Evolutionary conservation across 2,888 invertebrate genomes (phyloP).

Genomic region (Lottia scabra): DNA sequence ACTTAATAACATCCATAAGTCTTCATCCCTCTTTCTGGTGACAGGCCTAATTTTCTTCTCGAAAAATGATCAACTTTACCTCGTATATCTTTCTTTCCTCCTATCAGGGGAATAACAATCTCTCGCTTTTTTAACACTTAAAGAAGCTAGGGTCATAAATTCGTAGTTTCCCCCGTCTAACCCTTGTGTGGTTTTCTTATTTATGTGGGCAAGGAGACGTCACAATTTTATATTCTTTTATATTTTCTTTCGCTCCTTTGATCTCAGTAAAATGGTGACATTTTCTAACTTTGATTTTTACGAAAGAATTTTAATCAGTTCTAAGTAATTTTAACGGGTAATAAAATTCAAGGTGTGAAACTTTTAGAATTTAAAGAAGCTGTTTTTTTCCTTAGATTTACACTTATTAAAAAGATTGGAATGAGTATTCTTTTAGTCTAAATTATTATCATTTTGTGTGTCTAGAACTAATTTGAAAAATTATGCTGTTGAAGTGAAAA

Average conservation of each 20-base stretch:
- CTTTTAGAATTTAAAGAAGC: too few species aligned
- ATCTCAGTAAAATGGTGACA: background rate
- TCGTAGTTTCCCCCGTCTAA: background rate
- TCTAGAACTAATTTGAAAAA: too few species aligned
- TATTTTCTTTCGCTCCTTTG: background rate
- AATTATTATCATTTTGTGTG: too few species aligned
- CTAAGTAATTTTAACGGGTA: background rate
- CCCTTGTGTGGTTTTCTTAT: constrained; percentile 4
- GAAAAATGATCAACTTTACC: constrained; percentile 3
- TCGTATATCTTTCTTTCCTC: background rate
- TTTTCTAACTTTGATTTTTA: background rate
- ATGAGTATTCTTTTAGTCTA: too few species aligned
- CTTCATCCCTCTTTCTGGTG: background rate
- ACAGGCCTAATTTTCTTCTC: constrained; percentile 4
- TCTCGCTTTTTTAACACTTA: constrained; percentile 1
- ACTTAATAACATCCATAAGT: constrained; percentile 1
- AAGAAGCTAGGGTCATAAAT: constrained; percentile 3
- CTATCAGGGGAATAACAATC: background rate
- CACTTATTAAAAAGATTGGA: too few species aligned
- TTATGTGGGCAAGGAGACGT: constrained; percentile 2
- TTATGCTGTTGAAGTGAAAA: too few species aligned
- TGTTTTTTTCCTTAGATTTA: too few species aligned
- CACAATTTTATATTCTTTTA: background rate
- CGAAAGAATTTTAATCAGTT: constrained; percentile 4
- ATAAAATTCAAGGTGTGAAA: too few species aligned